phyloP scores from a whole-genome alignment of 2,113 vertebrate species.

The Cephalopterus ornatus region DNA sequence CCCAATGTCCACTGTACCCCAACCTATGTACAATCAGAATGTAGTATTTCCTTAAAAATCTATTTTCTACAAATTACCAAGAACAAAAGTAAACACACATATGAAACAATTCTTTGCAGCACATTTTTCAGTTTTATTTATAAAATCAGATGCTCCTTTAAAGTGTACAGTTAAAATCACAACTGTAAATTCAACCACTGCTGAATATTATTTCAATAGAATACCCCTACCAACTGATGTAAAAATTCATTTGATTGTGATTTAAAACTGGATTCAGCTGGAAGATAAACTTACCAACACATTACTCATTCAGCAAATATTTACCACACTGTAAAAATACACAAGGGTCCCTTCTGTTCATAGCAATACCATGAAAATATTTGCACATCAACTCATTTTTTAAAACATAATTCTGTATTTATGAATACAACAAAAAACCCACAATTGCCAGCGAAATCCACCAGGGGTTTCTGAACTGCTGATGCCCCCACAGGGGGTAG shows the following conservation, averaged over 20 bases:
- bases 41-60: neutral
- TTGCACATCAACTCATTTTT: neutral
- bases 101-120: neutral
- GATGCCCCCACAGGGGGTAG: conserved; percentile 31
- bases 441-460: neutral
- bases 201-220: conserved; percentile 12
- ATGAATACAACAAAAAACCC: neutral
- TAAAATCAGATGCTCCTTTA: conserved; percentile 52
- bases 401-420: neutral
- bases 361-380: conserved; percentile 12
- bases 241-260: neutral
- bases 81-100: neutral
- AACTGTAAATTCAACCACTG: conserved; percentile 29
- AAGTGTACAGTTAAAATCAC: conserved; percentile 55
- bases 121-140: conserved; percentile 54
- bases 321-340: conserved; percentile 12
- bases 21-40: neutral
- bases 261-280: neutral
- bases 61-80: neutral
- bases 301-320: neutral
- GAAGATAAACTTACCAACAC: neutral
- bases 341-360: conserved; percentile 20
- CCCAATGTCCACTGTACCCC: neutral
- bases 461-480: neutral
- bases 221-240: neutral